A percentile compares a stretch with the other conserved stretches of the same genome.
Conservation (phyloP, 2,888 invertebrate genomes). For the Yponomeuta plumbellus region DNA sequence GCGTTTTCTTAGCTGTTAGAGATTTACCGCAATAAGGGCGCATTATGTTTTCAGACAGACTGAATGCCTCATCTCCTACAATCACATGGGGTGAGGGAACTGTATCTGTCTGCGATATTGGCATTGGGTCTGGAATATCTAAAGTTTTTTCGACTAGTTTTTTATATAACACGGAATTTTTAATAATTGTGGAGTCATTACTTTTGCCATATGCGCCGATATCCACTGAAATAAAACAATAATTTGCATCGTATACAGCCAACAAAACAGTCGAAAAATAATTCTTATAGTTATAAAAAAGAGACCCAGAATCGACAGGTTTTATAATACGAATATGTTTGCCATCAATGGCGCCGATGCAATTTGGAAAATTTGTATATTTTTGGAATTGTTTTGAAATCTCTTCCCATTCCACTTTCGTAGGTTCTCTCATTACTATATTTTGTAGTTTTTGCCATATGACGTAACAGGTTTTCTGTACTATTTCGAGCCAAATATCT, state of each 20-base stretch:
- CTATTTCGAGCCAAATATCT: constrained; percentile 20
- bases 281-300: constrained; percentile 21
- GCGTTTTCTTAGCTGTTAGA: no score
- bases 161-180: no score
- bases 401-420: constrained; percentile 20
- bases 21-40: no score
- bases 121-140: no score
- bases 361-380: constrained; percentile 23
- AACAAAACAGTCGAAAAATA: constrained; percentile 24
- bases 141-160: no score
- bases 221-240: constrained; percentile 25
- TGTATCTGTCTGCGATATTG: no score
- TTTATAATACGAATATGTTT: constrained; percentile 28
- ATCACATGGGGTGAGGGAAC: no score
- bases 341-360: constrained; percentile 29
- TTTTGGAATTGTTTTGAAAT: constrained; percentile 20
- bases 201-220: constrained; percentile 23
- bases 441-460: constrained; percentile 25
- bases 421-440: constrained; percentile 23
- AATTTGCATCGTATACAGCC: constrained; percentile 20
- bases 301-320: constrained; percentile 23
- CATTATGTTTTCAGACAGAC: no score
- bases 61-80: no score
- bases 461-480: constrained; percentile 23
- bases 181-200: no score